A percentile compares a stretch with the other conserved stretches of the same genome.
phyloP scores from a whole-genome alignment of 2,888 invertebrate species.

The Therioaphis trifolii region DNA sequence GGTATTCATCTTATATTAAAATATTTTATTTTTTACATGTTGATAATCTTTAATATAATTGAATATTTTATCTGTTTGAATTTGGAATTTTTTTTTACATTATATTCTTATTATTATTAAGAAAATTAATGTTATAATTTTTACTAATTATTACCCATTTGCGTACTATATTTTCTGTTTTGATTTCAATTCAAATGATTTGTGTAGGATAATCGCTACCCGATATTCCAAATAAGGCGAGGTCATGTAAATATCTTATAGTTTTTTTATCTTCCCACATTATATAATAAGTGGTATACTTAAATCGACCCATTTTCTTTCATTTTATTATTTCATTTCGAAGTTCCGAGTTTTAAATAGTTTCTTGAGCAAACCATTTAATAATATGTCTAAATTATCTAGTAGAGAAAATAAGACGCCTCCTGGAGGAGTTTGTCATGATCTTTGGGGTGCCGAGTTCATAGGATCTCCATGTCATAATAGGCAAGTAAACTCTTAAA shows the following conservation, averaged over 20 bases:
- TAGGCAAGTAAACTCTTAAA: constrained; percentile 68
- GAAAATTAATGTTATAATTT: too few species aligned
- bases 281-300: background rate
- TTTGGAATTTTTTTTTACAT: background rate
- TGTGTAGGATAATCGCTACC: constrained; percentile 51
- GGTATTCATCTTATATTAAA: too few species aligned
- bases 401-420: constrained; percentile 66
- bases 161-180: background rate
- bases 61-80: too few species aligned
- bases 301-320: constrained; percentile 10
- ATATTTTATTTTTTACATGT: too few species aligned
- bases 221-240: constrained; percentile 60
- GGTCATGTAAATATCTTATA: constrained; percentile 60
- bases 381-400: constrained; percentile 52
- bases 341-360: background rate
- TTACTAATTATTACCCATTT: background rate
- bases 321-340: background rate
- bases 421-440: constrained; percentile 68
- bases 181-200: constrained; percentile 5
- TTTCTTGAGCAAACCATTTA: background rate
- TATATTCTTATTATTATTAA: background rate
- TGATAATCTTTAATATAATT: too few species aligned
- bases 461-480: constrained; percentile 68
- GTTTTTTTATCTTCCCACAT: constrained; percentile 51
- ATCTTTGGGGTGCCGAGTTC: constrained; percentile 68